phyloP scores from a whole-genome alignment of 2,113 vertebrate genomes.

The Sinosuthora webbiana region DNA sequence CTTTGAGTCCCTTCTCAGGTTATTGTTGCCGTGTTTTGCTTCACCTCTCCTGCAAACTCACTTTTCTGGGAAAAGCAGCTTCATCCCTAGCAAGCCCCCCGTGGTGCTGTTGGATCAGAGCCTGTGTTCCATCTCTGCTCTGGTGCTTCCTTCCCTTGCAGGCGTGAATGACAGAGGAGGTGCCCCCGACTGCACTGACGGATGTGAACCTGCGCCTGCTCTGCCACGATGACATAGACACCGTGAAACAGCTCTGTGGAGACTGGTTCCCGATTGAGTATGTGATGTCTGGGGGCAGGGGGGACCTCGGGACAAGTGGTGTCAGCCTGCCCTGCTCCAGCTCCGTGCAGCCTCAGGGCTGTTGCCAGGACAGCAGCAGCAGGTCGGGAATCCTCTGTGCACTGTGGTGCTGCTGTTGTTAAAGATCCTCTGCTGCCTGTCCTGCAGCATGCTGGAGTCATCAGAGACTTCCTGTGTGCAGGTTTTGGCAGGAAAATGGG shows the following conservation, averaged over 20 bases:
- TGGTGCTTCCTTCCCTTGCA: constrained; percentile 31
- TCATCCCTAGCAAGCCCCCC: background rate
- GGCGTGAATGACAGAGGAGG: constrained; percentile 99
- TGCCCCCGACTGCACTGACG: constrained; percentile 88
- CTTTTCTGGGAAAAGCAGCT: background rate
- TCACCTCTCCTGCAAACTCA: background rate
- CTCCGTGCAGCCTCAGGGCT: background rate
- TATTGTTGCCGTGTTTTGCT: rapidly evolving
- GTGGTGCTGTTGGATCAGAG: background rate
- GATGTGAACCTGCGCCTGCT: constrained; percentile 96
- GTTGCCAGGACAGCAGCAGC: background rate
- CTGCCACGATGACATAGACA: constrained; percentile 99
- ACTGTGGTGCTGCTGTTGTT: background rate
- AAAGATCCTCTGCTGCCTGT: background rate
- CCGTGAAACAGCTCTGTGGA: constrained; percentile 92
- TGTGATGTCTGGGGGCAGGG: background rate
- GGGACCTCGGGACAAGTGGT: background rate
- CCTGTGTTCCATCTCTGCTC: background rate
- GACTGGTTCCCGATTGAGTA: constrained; percentile 99
- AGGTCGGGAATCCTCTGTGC: background rate
- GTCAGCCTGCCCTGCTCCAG: too few relatives aligned
- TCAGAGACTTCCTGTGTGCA: background rate
- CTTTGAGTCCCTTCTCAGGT: rapidly evolving
- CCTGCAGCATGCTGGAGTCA: background rate
- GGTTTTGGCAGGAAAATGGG: background rate